These are phyloP conservation scores for Papilio glaucus DNA, from an alignment of 1,140 invertebrate species.

Conservation along the genomic window DNA sequence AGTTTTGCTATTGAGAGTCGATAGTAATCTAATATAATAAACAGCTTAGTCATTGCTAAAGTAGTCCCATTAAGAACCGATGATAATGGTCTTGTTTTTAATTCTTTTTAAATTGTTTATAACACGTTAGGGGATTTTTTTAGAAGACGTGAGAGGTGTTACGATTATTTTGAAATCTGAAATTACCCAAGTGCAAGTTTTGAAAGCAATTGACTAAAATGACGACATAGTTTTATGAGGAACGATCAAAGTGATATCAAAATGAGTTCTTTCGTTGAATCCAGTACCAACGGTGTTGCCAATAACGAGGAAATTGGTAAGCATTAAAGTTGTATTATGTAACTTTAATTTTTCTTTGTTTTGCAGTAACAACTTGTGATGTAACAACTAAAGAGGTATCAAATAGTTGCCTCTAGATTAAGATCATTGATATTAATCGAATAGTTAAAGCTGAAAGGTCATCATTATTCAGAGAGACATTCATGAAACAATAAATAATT, in stretches of 20 bases:
- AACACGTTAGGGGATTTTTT: neutral
- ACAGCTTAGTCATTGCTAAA: neutral
- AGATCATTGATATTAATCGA: too few relatives aligned
- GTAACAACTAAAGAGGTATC: neutral
- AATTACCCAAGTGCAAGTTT: neutral
- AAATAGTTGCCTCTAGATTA: neutral
- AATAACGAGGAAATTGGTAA: conserved; percentile 71
- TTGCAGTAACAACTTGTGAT: neutral
- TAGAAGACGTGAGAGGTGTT: neutral
- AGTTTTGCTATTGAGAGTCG: neutral
- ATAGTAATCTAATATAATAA: neutral
- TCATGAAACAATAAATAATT: too few relatives aligned
- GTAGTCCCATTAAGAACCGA: neutral
- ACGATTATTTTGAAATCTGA: neutral
- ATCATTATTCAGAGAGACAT: too few relatives aligned
- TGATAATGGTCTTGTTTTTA: neutral
- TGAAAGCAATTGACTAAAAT: conserved; percentile 41
- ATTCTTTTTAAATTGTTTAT: neutral
- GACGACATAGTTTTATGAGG: conserved; percentile 32
- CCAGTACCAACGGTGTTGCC: conserved; percentile 43
- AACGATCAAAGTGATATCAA: conserved; percentile 43
- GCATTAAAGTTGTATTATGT: conserved; percentile 41
- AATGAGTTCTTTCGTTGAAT: conserved; percentile 60
- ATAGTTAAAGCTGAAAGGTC: too few relatives aligned
- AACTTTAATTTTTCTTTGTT: conserved; percentile 4